Base-by-base conservation (phyloP, 2,888 invertebrate species). In the Drosophila neonasuta region DNA sequence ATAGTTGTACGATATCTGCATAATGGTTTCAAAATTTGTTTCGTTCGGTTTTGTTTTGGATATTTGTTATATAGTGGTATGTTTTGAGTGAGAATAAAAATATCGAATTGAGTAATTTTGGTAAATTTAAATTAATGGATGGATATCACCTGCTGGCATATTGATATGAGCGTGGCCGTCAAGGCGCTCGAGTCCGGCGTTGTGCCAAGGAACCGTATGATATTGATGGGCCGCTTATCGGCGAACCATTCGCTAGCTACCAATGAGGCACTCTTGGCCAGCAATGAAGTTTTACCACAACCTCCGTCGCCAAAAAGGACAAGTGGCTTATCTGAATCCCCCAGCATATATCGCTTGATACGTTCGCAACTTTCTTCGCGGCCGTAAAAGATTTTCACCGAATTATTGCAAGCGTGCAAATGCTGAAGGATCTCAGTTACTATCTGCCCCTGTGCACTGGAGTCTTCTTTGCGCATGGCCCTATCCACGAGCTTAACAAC, bases 141-240 rank as follows among this genome's bases (percentile, higher is more conserved):
- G 54, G 71, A 72, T 79, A 73, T 89, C 91, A 97, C 96, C 93
- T 99, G 98, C 89, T 97, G 97, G 90, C 98, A 99, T 71, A 99
- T 96, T 39, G 97, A 98, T 71, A 97, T 97, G 24, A 99, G 93
- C 0, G 99, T 96, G 0, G 98, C 98, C 0, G 97, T 97, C 46
- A 99, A 92, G 24, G 97, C 97, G 76, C 98, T 98, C 75, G 97
- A 98, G 90, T 99, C 98, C 1, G 99, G 99, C 10, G 99, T 99
- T 1, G 98, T 99, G 24, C 99, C 99, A 32, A 99, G 93, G 90
- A 99, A 99, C 69, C 99, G 92, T 62, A 99, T 94, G 68, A 98
- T 94, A 89, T 97, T 95, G 17, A 98, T 94, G 0, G 98, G 97
- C 55, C 94, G 94, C 1, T 93, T 94, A 0, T 94, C 94, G 17